Evolutionary conservation across 2,113 vertebrate genomes (phyloP).

Genomic region (Tragelaphus buxtoni): DNA sequence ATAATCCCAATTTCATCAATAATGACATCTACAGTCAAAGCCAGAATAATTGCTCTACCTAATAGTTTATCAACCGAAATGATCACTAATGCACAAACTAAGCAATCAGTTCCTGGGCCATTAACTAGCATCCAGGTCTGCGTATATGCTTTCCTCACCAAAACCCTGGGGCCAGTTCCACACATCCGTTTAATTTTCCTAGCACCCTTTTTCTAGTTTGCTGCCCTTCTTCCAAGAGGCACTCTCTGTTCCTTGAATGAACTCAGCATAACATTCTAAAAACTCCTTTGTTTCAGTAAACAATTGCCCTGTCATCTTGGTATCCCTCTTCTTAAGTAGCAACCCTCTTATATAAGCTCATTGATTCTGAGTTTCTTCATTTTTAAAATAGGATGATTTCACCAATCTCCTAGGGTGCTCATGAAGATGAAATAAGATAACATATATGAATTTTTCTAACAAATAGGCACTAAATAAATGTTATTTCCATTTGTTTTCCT

Average conservation of each 20-base stretch:
- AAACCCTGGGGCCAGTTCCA: neutral
- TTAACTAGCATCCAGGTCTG: neutral
- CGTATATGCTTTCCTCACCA: neutral
- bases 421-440: neutral
- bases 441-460: neutral
- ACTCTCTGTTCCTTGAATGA: neutral
- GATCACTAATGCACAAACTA: neutral
- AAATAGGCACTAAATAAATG: neutral
- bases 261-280: neutral
- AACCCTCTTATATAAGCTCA: neutral
- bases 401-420: neutral
- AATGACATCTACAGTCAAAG: neutral
- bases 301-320: neutral
- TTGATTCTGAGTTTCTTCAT: neutral
- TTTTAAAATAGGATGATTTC: neutral
- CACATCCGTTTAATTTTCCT: neutral
- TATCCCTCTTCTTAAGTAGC: neutral
- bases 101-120: neutral
- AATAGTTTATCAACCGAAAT: neutral
- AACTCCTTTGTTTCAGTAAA: neutral
- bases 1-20: neutral
- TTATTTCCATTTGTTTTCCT: neutral
- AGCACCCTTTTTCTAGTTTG: neutral
- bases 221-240: neutral
- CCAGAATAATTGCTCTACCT: conserved; percentile 3